Evolutionary conservation across 92 coral and sea anemone species (phyloP).

Genomic region (Porites rus): DNA sequence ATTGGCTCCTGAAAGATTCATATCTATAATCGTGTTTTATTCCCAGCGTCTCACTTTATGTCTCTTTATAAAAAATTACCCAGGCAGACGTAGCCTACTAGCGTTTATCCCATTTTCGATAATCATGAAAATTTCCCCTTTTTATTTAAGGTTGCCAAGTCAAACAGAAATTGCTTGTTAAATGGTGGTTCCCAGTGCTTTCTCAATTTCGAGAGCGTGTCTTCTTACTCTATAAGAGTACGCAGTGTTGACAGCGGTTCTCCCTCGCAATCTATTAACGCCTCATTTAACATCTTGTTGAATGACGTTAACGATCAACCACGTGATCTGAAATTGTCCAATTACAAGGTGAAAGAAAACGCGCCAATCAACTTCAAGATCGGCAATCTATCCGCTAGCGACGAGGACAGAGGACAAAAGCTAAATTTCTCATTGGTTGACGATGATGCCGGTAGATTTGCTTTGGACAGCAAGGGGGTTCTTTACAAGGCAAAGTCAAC

Average conservation of each 20-base stretch:
- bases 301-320: constrained; percentile 83
- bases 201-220: constrained; percentile 74
- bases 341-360: constrained; percentile 76
- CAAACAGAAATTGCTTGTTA: constrained; percentile 72
- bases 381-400: constrained; percentile 77
- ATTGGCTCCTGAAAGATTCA: too few relatives aligned
- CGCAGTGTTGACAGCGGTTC: constrained; percentile 91
- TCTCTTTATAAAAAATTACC: too few relatives aligned
- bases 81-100: too few relatives aligned
- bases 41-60: too few relatives aligned
- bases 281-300: constrained; percentile 58
- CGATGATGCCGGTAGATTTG: constrained; percentile 76
- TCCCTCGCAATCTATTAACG: constrained; percentile 69
- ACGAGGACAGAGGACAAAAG: constrained; percentile 82
- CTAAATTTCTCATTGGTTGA: constrained; percentile 74
- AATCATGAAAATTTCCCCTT: background rate
- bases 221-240: constrained; percentile 63
- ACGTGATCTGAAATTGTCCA: constrained; percentile 80
- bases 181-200: constrained; percentile 73
- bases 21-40: too few relatives aligned
- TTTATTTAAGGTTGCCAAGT: constrained; percentile 70
- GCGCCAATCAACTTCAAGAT: constrained; percentile 74
- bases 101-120: too few relatives aligned
- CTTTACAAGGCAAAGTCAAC: constrained; percentile 74
- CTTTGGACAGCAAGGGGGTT: constrained; percentile 63